phyloP scores from a whole-genome alignment of 2,888 invertebrate species.

The Ashinkailepas kermadecensis region DNA sequence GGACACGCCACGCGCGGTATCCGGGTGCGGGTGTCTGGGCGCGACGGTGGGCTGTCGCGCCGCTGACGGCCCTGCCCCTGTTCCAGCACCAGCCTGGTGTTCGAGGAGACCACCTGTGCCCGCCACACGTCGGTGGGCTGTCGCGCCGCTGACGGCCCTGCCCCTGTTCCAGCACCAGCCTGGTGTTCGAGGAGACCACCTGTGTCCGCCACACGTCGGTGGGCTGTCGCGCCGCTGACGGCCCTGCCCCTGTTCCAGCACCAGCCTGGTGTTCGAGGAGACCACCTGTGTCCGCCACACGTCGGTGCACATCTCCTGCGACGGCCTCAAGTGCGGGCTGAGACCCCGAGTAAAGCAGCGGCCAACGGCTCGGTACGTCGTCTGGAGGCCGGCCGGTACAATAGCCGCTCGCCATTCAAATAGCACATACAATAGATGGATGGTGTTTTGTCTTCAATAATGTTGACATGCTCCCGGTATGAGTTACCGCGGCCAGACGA shows the following conservation, averaged over 20 bases:
- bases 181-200: constrained; percentile 56
- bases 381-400: too few species aligned
- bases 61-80: constrained; percentile 36
- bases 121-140: constrained; percentile 43
- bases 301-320: constrained; percentile 60
- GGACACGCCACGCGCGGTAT: too few species aligned
- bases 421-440: too few species aligned
- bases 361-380: constrained; percentile 10
- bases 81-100: constrained; percentile 56
- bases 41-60: too few species aligned
- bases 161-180: constrained; percentile 50
- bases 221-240: too few species aligned
- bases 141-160: not conserved
- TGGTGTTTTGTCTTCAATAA: too few species aligned
- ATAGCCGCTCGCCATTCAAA: too few species aligned
- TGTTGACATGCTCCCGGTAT: too few species aligned
- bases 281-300: constrained; percentile 55
- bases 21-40: too few species aligned
- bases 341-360: constrained; percentile 57
- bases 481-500: too few species aligned
- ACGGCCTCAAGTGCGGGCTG: constrained; percentile 61
- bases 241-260: constrained; percentile 45
- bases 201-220: constrained; percentile 52
- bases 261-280: constrained; percentile 57
- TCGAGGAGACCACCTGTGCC: constrained; percentile 56